Percentiles rank a stretch among this genome's conserved stretches.
phyloP scores from a whole-genome alignment of 2,797 vertebrate species.

The Emydoidea blandingii region DNA sequence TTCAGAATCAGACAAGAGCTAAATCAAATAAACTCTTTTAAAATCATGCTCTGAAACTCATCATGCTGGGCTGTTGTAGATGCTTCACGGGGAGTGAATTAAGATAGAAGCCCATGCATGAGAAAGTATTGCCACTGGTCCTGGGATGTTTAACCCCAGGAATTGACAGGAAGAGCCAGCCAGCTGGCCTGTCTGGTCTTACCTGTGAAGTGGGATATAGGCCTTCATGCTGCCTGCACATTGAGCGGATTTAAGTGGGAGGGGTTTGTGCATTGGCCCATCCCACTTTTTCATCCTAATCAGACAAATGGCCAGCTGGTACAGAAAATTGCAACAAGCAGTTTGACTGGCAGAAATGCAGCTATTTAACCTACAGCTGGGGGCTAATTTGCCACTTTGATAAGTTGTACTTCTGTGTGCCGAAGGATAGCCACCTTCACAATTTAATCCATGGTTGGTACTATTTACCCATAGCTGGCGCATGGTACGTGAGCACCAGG shows the following conservation, averaged over 20 bases:
- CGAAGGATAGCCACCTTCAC: neutral
- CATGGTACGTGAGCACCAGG: neutral
- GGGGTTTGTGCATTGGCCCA: neutral
- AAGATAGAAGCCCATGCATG: neutral
- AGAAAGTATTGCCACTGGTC: neutral
- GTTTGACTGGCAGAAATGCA: neutral
- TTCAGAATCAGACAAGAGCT: neutral
- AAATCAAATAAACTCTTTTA: neutral
- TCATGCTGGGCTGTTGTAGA: neutral
- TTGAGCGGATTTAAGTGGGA: neutral
- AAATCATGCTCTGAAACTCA: neutral
- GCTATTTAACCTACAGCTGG: neutral
- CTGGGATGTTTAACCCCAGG: neutral
- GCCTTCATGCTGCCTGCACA: neutral
- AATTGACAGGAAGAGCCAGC: neutral
- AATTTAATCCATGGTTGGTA: neutral
- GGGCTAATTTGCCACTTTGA: neutral
- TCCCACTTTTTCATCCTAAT: neutral
- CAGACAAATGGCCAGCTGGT: neutral
- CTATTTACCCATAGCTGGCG: neutral
- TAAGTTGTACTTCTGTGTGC: neutral
- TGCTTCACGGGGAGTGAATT: neutral
- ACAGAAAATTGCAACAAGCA: neutral
- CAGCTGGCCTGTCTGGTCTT: neutral
- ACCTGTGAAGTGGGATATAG: rapidly evolving